phyloP scores from a whole-genome alignment of 2,113 vertebrate species.

The Rhabdornis inornatus region DNA sequence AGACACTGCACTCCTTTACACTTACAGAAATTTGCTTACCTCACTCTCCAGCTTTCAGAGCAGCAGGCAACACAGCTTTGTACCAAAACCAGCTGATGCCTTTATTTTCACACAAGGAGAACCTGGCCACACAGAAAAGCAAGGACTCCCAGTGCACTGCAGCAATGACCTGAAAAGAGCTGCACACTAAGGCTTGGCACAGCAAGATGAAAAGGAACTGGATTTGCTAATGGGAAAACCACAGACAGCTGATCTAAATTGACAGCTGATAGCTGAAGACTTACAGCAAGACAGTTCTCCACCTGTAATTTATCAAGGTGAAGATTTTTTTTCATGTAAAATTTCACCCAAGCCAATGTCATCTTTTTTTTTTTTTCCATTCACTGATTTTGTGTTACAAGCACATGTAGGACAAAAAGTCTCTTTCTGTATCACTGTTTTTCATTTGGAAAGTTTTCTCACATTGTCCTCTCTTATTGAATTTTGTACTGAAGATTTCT shows the following conservation, averaged over 20 bases:
- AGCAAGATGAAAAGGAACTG: background rate
- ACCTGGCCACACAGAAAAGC: background rate
- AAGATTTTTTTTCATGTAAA: background rate
- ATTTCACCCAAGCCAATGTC: background rate
- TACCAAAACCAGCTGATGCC: background rate
- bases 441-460: background rate
- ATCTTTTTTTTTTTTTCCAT: background rate
- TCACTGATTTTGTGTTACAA: background rate
- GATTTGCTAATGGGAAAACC: background rate
- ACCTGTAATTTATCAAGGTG: background rate
- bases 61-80: accelerated
- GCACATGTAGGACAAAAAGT: background rate
- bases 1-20: background rate
- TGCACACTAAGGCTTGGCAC: accelerated
- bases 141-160: background rate
- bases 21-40: background rate
- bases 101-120: background rate
- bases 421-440: background rate
- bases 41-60: background rate
- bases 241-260: background rate
- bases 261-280: background rate
- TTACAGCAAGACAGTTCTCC: background rate
- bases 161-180: background rate
- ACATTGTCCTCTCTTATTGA: background rate
- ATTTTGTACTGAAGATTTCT: background rate